phyloP scores from a whole-genome alignment of 2,888 invertebrate species.

The Nematopogon swammerdamellus region DNA sequence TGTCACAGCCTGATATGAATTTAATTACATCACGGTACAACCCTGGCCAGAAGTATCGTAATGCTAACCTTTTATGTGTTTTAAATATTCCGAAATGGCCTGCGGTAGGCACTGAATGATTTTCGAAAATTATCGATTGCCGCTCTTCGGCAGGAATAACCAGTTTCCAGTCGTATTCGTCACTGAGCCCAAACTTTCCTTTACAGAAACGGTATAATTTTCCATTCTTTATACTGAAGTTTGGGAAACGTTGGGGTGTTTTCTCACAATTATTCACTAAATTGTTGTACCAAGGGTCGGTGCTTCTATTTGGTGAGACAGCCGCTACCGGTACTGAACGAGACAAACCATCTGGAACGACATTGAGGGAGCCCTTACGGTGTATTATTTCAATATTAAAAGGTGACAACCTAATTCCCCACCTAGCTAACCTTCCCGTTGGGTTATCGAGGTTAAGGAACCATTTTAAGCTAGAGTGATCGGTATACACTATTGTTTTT shows the following conservation, averaged over 20 bases:
- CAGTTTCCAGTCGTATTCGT: no score
- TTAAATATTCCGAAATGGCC: constrained; percentile 14
- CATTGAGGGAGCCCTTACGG: constrained; percentile 4
- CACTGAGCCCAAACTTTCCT: no score
- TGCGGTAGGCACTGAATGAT: constrained; percentile 6
- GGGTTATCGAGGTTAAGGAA: constrained; percentile 5
- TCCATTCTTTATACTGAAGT: no score
- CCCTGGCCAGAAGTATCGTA: constrained; percentile 13
- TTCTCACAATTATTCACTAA: no score
- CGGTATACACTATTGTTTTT: no score
- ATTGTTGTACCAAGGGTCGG: no score
- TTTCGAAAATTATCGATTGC: no score
- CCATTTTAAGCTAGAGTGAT: constrained; percentile 15
- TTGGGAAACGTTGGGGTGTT: no score
- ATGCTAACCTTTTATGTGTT: constrained; percentile 12
- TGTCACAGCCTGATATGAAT: constrained; percentile 9
- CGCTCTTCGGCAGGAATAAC: no score
- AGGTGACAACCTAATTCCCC: constrained; percentile 2
- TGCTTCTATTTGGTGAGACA: no score
- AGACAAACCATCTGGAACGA: constrained; percentile 9
- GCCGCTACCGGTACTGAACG: neutral
- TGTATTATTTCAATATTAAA: constrained; percentile 6
- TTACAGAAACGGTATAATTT: no score
- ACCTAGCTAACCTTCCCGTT: constrained; percentile 3
- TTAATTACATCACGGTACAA: constrained; percentile 11